These are phyloP conservation scores for Gryllus longicercus DNA, from an alignment of 2,888 invertebrate species.

Conservation along the genomic window DNA sequence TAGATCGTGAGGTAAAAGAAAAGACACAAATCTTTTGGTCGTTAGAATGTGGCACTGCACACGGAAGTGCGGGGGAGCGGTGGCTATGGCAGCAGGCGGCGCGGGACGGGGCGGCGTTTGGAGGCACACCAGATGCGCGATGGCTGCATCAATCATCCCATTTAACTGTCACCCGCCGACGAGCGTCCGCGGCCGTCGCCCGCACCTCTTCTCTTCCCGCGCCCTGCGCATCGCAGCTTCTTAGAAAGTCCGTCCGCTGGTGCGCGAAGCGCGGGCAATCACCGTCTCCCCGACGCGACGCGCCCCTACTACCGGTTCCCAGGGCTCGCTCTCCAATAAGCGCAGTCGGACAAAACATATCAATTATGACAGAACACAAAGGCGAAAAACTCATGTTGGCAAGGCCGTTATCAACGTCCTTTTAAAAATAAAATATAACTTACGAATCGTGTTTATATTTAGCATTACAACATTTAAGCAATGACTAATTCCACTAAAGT, in stretches of 20 bases:
- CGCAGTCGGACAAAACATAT: too few species aligned
- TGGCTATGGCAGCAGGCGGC: constrained; percentile 4
- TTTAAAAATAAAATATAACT: too few species aligned
- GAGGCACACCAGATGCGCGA: constrained; percentile 31
- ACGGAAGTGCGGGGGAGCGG: constrained; percentile 22
- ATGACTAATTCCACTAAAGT: too few species aligned
- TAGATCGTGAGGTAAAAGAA: constrained; percentile 25
- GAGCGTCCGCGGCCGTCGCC: background rate
- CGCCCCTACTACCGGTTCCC: too few species aligned
- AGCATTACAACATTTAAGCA: too few species aligned
- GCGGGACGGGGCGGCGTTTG: constrained; percentile 28
- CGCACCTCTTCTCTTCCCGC: too few species aligned
- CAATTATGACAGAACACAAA: too few species aligned
- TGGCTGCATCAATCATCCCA: constrained; percentile 34
- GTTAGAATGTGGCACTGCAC: constrained; percentile 30
- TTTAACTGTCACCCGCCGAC: constrained; percentile 33
- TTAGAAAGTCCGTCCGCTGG: background rate
- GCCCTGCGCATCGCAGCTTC: background rate
- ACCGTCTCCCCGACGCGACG: background rate
- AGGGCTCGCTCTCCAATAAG: too few species aligned
- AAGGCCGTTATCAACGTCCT: too few species aligned
- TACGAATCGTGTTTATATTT: too few species aligned
- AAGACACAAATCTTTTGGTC: constrained; percentile 34
- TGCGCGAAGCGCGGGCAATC: too few species aligned
- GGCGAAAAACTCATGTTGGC: too few species aligned